These are phyloP conservation scores for Tyto alba DNA, from an alignment of 2,113 vertebrate genomes.

Conservation along the genomic window DNA sequence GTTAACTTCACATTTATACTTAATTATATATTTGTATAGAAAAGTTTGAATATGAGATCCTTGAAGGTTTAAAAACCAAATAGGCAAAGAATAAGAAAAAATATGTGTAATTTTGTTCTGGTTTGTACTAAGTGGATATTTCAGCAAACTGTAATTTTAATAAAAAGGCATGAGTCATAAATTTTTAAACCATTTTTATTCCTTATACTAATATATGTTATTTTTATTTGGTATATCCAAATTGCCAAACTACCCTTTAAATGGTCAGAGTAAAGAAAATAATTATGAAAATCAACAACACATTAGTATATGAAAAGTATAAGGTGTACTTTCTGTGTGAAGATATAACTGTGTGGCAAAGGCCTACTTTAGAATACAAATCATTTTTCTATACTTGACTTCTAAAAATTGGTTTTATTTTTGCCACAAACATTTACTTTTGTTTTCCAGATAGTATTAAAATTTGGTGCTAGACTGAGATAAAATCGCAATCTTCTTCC, in stretches of 20 bases:
- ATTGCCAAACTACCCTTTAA: neutral
- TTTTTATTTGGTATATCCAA: neutral
- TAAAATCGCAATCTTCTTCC: neutral
- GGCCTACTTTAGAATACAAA: neutral
- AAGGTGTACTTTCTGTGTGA: neutral
- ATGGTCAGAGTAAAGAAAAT: neutral
- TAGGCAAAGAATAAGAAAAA: neutral
- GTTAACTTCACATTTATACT: neutral
- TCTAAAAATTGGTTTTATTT: neutral
- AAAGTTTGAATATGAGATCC: neutral
- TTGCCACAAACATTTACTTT: neutral
- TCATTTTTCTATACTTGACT: neutral
- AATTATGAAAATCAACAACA: neutral
- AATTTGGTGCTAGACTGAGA: neutral
- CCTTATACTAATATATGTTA: neutral
- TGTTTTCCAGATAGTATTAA: neutral
- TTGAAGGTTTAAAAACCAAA: neutral
- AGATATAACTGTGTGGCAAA: neutral
- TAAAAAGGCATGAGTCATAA: neutral
- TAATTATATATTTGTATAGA: neutral
- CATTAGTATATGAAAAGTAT: neutral
- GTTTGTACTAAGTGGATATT: neutral
- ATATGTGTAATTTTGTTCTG: neutral
- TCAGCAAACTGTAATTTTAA: neutral
- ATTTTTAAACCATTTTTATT: neutral